Percentiles rank a stretch among this genome's conserved stretches.
phyloP scores from a whole-genome alignment of 2,888 invertebrate species.

The Ectemnius cavifrons region DNA sequence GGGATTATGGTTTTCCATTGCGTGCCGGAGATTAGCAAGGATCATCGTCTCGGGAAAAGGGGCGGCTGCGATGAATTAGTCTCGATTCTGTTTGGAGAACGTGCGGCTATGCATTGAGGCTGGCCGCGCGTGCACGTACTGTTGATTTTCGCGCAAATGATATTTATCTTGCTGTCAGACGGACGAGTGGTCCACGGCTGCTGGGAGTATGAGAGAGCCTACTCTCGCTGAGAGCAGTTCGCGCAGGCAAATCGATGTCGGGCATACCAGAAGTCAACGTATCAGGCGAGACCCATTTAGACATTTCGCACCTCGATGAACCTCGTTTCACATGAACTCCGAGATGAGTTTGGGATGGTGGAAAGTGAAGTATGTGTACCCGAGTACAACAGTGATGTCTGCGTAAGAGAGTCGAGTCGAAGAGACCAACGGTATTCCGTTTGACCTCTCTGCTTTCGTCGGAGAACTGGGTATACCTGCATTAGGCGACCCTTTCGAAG shows the following conservation, averaged over 20 bases:
- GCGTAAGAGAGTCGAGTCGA: constrained; percentile 31
- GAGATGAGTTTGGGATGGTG: too few relatives aligned
- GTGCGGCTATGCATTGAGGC: background rate
- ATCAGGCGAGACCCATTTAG: too few relatives aligned
- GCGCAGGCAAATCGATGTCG: too few relatives aligned
- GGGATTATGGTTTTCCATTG: background rate
- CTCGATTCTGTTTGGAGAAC: constrained; percentile 6
- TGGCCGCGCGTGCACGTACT: constrained; percentile 5
- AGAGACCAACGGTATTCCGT: constrained; percentile 47
- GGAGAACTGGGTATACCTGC: constrained; percentile 10
- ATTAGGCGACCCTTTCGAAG: constrained; percentile 36
- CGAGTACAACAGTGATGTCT: constrained; percentile 12
- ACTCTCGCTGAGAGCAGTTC: too few relatives aligned
- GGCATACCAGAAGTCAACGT: too few relatives aligned
- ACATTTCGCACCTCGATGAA: too few relatives aligned
- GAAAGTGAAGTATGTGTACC: too few relatives aligned
- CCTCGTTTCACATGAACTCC: too few relatives aligned
- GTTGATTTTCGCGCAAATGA: constrained; percentile 7
- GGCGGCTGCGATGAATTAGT: background rate
- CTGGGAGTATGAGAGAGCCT: too few relatives aligned
- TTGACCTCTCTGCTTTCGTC: constrained; percentile 47
- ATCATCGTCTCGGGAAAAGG: background rate
- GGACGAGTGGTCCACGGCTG: too few relatives aligned
- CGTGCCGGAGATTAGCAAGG: background rate
- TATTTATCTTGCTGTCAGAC: constrained; percentile 7